A percentile compares a stretch with the other conserved stretches of the same genome.
phyloP scores from a whole-genome alignment of 2,888 invertebrate species.

The Carcina quercana region DNA sequence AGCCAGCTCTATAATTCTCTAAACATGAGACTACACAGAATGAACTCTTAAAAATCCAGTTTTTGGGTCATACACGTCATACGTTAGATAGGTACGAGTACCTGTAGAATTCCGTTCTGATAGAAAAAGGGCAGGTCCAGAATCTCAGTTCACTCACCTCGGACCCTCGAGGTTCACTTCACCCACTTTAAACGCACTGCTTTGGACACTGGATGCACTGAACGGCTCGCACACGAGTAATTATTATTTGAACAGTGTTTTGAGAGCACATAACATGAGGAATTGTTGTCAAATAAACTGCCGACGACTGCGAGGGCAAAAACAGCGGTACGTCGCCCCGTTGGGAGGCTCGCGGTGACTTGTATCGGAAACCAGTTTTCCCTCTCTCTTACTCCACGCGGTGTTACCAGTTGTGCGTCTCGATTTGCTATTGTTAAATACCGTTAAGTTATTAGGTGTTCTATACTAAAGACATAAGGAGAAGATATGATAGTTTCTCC shows the following conservation, averaged over 20 bases:
- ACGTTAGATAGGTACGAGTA: no score
- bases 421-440: constrained; percentile 19
- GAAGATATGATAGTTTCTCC: no score
- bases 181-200: constrained; percentile 10
- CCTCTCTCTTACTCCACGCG: constrained; percentile 48
- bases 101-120: no score
- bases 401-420: constrained; percentile 36
- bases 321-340: constrained; percentile 28
- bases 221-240: no score
- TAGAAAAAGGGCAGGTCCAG: no score
- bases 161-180: neutral
- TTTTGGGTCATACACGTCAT: no score
- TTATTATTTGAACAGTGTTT: constrained; percentile 38
- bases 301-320: no score
- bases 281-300: constrained; percentile 54
- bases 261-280: constrained; percentile 36
- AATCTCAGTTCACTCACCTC: constrained; percentile 7
- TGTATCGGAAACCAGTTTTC: constrained; percentile 47
- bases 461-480: no score
- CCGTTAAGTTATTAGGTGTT: no score
- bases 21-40: no score
- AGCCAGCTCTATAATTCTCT: no score
- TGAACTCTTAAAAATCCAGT: no score
- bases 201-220: constrained; percentile 5
- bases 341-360: constrained; percentile 39